These are phyloP conservation scores for Pegoplata infirma DNA, from an alignment of 2,888 invertebrate species.

Conservation along the genomic window DNA sequence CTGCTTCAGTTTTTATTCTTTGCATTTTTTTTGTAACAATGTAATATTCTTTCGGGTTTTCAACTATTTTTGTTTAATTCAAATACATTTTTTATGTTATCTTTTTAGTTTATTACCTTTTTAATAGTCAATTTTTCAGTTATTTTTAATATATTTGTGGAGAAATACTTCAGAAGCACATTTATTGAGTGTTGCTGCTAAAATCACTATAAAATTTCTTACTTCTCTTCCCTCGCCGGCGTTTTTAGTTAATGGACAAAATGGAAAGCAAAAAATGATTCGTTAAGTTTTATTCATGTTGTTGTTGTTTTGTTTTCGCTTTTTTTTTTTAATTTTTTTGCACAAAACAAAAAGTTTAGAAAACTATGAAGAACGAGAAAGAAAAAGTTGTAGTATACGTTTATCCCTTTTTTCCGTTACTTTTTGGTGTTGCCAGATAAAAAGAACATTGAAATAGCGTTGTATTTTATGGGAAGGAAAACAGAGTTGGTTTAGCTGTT, in stretches of 20 bases:
- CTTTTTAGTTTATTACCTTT: slow-evolving; percentile 30
- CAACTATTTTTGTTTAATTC: not conserved
- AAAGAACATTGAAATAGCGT: no score
- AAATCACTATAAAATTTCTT: slow-evolving; percentile 50
- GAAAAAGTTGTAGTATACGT: not conserved
- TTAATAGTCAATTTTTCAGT: not conserved
- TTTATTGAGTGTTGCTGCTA: slow-evolving; percentile 55
- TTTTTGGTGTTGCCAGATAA: no score
- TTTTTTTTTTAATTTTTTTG: slow-evolving; percentile 6
- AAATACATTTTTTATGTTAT: not conserved
- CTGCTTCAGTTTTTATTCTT: slow-evolving; percentile 46
- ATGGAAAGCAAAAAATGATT: slow-evolving; percentile 31
- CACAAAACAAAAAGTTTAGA: slow-evolving; percentile 28
- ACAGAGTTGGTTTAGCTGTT: no score
- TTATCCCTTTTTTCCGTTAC: not conserved
- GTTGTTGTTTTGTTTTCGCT: slow-evolving; percentile 45
- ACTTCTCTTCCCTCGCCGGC: slow-evolving; percentile 57
- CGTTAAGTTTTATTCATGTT: slow-evolving; percentile 54
- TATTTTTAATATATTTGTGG: slow-evolving; percentile 18
- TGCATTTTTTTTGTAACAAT: slow-evolving; percentile 16
- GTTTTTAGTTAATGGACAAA: slow-evolving; percentile 57
- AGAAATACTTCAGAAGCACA: slow-evolving; percentile 43
- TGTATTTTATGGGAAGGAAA: no score
- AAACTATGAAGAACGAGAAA: not conserved
- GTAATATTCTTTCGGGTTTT: slow-evolving; percentile 13